These are phyloP conservation scores for Sebastolobus alascanus DNA, from an alignment of 2,797 vertebrate species.

Conservation along the genomic window DNA sequence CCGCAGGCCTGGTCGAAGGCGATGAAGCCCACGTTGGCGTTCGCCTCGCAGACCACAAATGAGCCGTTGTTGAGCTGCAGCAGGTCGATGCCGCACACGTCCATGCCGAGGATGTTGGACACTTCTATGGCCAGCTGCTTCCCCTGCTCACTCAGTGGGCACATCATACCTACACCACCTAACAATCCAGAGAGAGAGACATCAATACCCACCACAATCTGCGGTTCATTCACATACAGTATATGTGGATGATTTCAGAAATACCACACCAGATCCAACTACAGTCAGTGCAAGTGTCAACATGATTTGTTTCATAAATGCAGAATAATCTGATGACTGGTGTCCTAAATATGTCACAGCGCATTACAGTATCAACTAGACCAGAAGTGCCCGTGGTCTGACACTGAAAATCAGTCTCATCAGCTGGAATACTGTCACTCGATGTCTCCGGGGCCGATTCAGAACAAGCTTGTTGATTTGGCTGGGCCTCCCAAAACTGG, in stretches of 20 bases:
- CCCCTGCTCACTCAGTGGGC: slow-evolving; percentile 91
- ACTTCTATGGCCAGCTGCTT: slow-evolving; percentile 94
- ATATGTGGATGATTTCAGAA: background rate
- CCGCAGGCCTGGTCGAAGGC: slow-evolving; percentile 94
- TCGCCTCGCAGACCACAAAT: slow-evolving; percentile 93
- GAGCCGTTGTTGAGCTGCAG: slow-evolving; percentile 92
- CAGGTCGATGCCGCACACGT: slow-evolving; percentile 94
- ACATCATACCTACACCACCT: slow-evolving; percentile 94
- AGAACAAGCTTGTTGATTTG: slow-evolving; percentile 39
- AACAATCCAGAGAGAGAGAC: slow-evolving; percentile 32
- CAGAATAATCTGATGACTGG: slow-evolving; percentile 60
- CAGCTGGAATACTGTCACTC: slow-evolving; percentile 39
- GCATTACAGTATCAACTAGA: slow-evolving; percentile 49
- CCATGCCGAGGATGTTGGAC: slow-evolving; percentile 94
- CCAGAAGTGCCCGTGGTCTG: slow-evolving; percentile 39
- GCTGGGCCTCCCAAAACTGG: background rate
- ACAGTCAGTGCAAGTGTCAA: slow-evolving; percentile 24
- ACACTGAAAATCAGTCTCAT: slow-evolving; percentile 53
- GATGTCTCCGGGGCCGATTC: slow-evolving; percentile 34
- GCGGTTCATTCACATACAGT: background rate
- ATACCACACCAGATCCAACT: slow-evolving; percentile 11
- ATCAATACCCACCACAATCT: slow-evolving; percentile 13
- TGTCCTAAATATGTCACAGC: slow-evolving; percentile 75
- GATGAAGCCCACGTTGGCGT: slow-evolving; percentile 94
- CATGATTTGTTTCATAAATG: slow-evolving; percentile 60